Conservation (phyloP, 2,113 vertebrate genomes). For the Nyctereutes procyonoides region DNA sequence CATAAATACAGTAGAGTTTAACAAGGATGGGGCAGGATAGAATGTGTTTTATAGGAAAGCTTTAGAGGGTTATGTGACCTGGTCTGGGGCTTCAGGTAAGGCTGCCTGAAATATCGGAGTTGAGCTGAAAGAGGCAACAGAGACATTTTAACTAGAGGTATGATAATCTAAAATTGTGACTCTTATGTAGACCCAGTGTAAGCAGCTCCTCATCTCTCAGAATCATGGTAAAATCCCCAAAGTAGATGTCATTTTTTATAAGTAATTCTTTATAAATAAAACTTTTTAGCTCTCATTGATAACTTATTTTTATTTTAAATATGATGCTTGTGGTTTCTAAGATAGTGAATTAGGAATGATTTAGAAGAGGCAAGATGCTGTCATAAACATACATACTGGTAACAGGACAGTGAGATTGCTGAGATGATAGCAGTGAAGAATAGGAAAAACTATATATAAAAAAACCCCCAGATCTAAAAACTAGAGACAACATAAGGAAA, state of each 20-base stretch:
- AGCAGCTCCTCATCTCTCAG: not conserved
- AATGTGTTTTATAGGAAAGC: not conserved
- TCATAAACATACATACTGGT: not conserved
- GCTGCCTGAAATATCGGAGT: not conserved
- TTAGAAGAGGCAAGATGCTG: constrained; percentile 19
- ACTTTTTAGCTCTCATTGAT: not conserved
- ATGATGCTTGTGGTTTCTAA: constrained; percentile 20
- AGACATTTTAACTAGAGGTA: constrained; percentile 6
- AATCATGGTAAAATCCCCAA: not conserved
- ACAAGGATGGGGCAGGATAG: not conserved
- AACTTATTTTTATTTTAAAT: constrained; percentile 44
- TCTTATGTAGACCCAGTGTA: not conserved
- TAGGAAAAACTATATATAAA: not conserved
- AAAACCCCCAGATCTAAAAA: not conserved
- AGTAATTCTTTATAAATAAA: constrained; percentile 26
- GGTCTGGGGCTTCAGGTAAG: not conserved
- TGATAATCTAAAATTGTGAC: not conserved
- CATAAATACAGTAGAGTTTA: not conserved
- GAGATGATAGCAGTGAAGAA: not conserved
- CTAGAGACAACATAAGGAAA: not conserved
- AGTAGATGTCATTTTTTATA: constrained; percentile 6
- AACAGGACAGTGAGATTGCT: not conserved
- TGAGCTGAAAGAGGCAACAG: constrained; percentile 23
- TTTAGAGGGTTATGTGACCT: not conserved
- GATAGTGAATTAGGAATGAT: constrained; percentile 9